Percentiles rank a stretch among this genome's conserved stretches.
Conservation (phyloP, 2,797 vertebrate species). For the Myripristis jacobus region DNA sequence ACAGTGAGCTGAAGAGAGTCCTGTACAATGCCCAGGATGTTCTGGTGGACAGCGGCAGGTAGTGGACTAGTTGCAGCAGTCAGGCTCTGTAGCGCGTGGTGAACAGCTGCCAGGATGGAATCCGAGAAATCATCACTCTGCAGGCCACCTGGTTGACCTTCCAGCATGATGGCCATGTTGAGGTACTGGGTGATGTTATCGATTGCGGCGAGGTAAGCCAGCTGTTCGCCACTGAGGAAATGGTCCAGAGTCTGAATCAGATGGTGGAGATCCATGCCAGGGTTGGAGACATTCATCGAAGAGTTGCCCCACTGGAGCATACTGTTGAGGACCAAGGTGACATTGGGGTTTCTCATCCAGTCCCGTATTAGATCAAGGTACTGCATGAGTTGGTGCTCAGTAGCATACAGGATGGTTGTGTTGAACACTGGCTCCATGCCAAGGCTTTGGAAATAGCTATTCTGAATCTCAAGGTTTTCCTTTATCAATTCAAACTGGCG, state of each 20-base stretch:
- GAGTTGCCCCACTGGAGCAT: conserved; percentile 75
- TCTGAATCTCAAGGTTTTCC: conserved; percentile 55
- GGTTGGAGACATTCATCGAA: conserved; percentile 47
- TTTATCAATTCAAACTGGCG: conserved; percentile 54
- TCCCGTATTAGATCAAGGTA: conserved; percentile 63
- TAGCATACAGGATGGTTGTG: conserved; percentile 42
- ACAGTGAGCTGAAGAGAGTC: conserved; percentile 67
- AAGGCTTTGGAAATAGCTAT: conserved; percentile 9
- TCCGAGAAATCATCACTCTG: conserved; percentile 70
- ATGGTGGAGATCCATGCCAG: conserved; percentile 62
- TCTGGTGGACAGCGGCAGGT: conserved; percentile 40
- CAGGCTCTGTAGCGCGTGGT: conserved; percentile 45
- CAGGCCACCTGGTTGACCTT: conserved; percentile 64
- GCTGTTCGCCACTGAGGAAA: conserved; percentile 61
- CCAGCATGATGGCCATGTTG: conserved; percentile 61
- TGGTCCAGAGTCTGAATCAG: conserved; percentile 59
- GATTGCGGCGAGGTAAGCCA: conserved; percentile 56
- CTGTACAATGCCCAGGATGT: conserved; percentile 61
- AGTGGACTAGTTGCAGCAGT: conserved; percentile 12
- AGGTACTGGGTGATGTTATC: conserved; percentile 67
- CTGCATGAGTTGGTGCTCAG: conserved; percentile 61
- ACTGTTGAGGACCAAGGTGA: conserved; percentile 52
- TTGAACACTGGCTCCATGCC: conserved; percentile 28
- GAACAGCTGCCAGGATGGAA: conserved; percentile 61
- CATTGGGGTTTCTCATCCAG: conserved; percentile 76